Evolutionary conservation across 1,140 invertebrate genomes (phyloP).

Genomic region (Berghia stephanieae): DNA sequence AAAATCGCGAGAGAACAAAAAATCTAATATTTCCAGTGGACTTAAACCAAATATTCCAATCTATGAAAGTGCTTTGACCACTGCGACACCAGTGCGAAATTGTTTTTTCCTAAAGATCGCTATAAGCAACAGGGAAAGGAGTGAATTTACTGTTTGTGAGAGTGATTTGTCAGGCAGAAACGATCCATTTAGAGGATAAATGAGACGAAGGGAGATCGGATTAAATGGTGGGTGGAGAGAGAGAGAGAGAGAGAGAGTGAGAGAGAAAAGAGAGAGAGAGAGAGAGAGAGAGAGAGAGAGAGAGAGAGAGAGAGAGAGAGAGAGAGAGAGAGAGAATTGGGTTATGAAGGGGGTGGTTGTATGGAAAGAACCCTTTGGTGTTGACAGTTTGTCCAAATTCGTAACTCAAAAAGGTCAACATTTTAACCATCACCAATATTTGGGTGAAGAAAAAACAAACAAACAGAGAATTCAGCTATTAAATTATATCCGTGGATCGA

Average conservation of each 20-base stretch:
- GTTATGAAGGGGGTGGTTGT: no score
- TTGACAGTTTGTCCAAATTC: no score
- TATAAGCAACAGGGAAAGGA: neutral
- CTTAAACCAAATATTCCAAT: neutral
- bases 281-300: neutral
- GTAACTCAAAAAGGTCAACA: no score
- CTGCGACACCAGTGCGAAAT: no score
- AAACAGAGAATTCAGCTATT: no score
- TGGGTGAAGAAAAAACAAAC: no score
- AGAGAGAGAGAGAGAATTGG: neutral
- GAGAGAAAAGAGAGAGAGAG: neutral
- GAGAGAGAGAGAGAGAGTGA: neutral
- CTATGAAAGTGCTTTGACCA: neutral
- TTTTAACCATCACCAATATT: no score
- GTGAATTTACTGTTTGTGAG: neutral
- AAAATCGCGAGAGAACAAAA: neutral
- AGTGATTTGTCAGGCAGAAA: neutral
- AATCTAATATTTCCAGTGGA: neutral
- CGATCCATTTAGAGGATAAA: neutral
- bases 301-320: constrained; percentile 19
- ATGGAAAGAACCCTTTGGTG: no score
- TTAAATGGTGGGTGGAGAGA: constrained; percentile 3
- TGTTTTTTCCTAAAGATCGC: no score
- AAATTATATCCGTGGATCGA: no score
- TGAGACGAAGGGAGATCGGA: neutral